Evolutionary conservation across 2,888 invertebrate genomes (phyloP), one percentile per base, ranked within the genome.

Genomic region (Aromia moschata): DNA sequence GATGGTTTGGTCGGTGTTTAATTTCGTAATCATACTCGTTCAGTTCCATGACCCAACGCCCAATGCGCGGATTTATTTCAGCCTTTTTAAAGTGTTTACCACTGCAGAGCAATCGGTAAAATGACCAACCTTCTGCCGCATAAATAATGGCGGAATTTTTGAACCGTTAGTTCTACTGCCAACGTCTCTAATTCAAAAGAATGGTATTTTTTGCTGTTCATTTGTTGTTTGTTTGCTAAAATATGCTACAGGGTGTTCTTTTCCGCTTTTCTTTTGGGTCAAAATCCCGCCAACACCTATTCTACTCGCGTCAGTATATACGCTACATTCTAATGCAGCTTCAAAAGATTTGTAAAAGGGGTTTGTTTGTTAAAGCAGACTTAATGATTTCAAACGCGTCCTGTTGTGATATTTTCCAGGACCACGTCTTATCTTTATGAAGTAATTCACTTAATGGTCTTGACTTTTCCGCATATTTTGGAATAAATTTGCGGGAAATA

Each of bases 21-120:
- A 49, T 16, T 11, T 36, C 49, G 37, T 36, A 49, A 3, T 51
- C 2, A 20, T 51, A 38, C 37, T 51, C 51, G 11, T 38, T 11
- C n/a, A 51, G 12, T 11, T 51, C 33, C n/a, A 31, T 11, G 17
- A 31, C 31, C 46, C 16, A 46, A 11, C 46, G 15, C 7, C 33
- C 46, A 20, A 51, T 33, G 10, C 36, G 36, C n/a, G 49, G 49
- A 7, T 36, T 4, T 10, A 49, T 36, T 14, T 49, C 38, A 10
- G 33, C 37, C 14, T 49, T 36, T 17, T 49, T 37, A 36, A 16
- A 36, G 36, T 49, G 30, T n/a, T 36, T 36, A 36, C 2, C 3
- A 49, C 37, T 15, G 49, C 36, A 4, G 15, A 17, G 25, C 49
- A 49, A 49, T 49, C 36, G 2, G 49, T 36, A 10, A 49, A 15